A percentile compares a stretch with the other conserved stretches of the same genome.
These are phyloP conservation scores for Verasper variegatus DNA, from an alignment of 2,113 vertebrate genomes.

Conservation along the genomic window DNA sequence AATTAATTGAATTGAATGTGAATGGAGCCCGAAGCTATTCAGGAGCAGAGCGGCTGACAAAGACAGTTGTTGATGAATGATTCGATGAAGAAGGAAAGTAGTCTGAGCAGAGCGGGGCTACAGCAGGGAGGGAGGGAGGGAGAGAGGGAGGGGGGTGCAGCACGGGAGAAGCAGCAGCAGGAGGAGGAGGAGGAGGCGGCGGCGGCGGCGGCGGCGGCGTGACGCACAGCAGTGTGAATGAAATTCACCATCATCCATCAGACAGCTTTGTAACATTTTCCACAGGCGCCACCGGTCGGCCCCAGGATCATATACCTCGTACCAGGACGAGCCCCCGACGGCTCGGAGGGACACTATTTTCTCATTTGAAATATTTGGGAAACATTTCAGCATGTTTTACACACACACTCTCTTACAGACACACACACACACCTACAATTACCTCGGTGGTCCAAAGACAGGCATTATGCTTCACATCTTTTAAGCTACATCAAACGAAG, in stretches of 20 bases:
- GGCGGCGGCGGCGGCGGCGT: neutral
- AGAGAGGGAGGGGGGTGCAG: too few species aligned
- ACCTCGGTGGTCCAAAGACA: conserved; percentile 82
- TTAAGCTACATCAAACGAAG: conserved; percentile 72
- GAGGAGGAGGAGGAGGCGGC: neutral
- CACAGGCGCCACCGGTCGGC: conserved; percentile 69
- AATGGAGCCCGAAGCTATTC: conserved; percentile 32
- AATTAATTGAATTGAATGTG: conserved; percentile 63
- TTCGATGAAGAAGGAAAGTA: conserved; percentile 22
- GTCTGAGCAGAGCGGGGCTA: conserved; percentile 29
- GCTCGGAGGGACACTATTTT: conserved; percentile 71
- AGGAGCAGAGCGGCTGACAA: conserved; percentile 27
- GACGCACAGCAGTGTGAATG: conserved; percentile 68
- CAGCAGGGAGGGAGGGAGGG: neutral
- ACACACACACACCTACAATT: conserved; percentile 73
- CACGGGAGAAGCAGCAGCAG: conserved; percentile 1
- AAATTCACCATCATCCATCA: conserved; percentile 71
- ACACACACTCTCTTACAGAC: conserved; percentile 58
- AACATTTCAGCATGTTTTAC: conserved; percentile 79
- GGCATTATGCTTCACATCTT: conserved; percentile 76
- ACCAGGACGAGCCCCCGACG: conserved; percentile 62
- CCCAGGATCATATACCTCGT: conserved; percentile 81
- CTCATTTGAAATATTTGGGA: conserved; percentile 72
- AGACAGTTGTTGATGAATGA: conserved; percentile 41
- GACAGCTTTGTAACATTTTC: conserved; percentile 74